Percentiles rank a stretch among this genome's conserved stretches.
phyloP scores from a whole-genome alignment of 2,888 invertebrate genomes.

The Idaea dimidiata region DNA sequence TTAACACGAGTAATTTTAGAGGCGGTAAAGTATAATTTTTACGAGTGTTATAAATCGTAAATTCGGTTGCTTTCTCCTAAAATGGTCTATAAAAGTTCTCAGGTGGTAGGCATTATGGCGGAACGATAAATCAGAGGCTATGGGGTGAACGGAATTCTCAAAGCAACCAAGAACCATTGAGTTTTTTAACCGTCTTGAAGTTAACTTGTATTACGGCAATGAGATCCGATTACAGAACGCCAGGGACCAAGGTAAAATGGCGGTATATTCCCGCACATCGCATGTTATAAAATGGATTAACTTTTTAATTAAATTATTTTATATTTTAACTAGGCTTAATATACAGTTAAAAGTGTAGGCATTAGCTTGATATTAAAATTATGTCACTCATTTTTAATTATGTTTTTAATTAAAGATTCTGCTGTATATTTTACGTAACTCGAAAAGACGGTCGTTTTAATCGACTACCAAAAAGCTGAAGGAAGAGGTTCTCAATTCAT shows the following conservation, averaged over 20 bases:
- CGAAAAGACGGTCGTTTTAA: too few species aligned
- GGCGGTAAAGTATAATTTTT: slow-evolving; percentile 18
- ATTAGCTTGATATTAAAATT: neutral
- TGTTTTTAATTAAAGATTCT: too few species aligned
- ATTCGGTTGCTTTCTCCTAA: slow-evolving; percentile 33
- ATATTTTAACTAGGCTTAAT: slow-evolving; percentile 32
- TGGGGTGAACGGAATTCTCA: slow-evolving; percentile 33
- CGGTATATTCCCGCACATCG: slow-evolving; percentile 24
- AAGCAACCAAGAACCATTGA: slow-evolving; percentile 20
- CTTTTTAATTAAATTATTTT: slow-evolving; percentile 46
- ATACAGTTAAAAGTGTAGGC: slow-evolving; percentile 13
- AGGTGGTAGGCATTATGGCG: slow-evolving; percentile 42
- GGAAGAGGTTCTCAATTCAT: too few species aligned
- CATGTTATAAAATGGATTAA: slow-evolving; percentile 38
- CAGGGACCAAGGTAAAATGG: slow-evolving; percentile 32
- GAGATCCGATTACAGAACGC: slow-evolving; percentile 22
- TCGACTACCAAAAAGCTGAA: too few species aligned
- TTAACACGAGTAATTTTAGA: slow-evolving; percentile 9
- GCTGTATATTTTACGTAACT: too few species aligned
- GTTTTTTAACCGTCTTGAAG: slow-evolving; percentile 24
- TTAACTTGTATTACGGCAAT: slow-evolving; percentile 22
- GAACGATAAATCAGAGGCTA: slow-evolving; percentile 45
- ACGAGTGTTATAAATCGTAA: slow-evolving; percentile 32
- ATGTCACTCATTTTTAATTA: neutral
- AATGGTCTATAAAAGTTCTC: slow-evolving; percentile 47